A percentile compares a stretch with the other conserved stretches of the same genome.
Evolutionary conservation across 2,113 vertebrate genomes (phyloP).

Genomic region (Ochotona curzoniae): DNA sequence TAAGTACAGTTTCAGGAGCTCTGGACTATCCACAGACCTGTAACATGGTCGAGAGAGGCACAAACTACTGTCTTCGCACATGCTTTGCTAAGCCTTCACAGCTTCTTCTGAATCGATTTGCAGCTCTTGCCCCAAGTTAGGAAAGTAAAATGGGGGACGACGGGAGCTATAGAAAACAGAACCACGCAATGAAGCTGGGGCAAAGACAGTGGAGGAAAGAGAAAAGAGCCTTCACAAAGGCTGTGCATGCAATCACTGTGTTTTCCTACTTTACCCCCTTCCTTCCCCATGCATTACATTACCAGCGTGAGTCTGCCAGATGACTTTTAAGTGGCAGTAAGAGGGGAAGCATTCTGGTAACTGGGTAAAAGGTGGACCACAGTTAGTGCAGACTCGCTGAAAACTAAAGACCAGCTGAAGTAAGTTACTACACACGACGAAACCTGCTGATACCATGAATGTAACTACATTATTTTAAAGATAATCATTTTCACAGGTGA

Average conservation of each 20-base stretch:
- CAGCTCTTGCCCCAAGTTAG: constrained; percentile 70
- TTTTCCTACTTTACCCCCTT: constrained; percentile 83
- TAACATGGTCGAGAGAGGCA: constrained; percentile 75
- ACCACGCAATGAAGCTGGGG: constrained; percentile 62
- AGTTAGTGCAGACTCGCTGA: constrained; percentile 63
- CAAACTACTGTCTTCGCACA: constrained; percentile 69
- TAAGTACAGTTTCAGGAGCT: constrained; percentile 75
- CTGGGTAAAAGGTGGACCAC: constrained; percentile 75
- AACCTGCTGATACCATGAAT: constrained; percentile 51
- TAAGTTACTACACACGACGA: constrained; percentile 70
- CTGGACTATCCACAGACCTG: constrained; percentile 70
- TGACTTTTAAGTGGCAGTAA: constrained; percentile 82
- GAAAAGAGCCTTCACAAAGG: constrained; percentile 75
- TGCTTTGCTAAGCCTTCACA: constrained; percentile 57
- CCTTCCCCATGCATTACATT: constrained; percentile 78
- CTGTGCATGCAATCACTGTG: constrained; percentile 75
- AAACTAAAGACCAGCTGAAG: constrained; percentile 50
- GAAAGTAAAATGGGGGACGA: constrained; percentile 54
- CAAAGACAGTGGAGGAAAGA: constrained; percentile 68
- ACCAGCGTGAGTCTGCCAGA: constrained; percentile 81
- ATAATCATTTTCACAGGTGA: background rate
- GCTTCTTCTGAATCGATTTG: constrained; percentile 63
- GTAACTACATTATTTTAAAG: constrained; percentile 6
- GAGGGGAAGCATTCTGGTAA: constrained; percentile 73
- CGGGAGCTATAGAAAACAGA: constrained; percentile 62